phyloP scores from a whole-genome alignment of 2,113 vertebrate genomes.

The Brachirus orientalis region DNA sequence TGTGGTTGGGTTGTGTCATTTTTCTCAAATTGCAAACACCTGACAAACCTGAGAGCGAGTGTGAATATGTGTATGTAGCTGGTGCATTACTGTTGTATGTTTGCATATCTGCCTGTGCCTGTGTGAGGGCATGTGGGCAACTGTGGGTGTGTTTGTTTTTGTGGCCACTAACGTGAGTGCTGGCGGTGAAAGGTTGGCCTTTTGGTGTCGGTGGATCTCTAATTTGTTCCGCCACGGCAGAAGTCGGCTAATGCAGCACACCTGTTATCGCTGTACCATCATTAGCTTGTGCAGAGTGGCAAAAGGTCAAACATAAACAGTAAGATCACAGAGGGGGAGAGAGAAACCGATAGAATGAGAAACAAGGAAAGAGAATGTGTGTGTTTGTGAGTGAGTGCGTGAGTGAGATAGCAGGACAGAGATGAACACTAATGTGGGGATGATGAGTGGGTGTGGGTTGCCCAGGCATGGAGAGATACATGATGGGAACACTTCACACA shows the following conservation, averaged over 20 bases:
- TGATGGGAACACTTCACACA: slow-evolving; percentile 77
- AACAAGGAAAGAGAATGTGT: slow-evolving; percentile 41
- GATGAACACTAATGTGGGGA: slow-evolving; percentile 66
- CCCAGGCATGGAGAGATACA: slow-evolving; percentile 64
- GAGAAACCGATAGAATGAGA: slow-evolving; percentile 36
- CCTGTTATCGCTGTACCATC: slow-evolving; percentile 78
- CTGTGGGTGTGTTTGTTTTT: slow-evolving; percentile 64
- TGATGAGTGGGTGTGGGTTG: slow-evolving; percentile 75
- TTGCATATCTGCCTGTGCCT: no score
- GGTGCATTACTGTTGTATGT: slow-evolving; percentile 6
- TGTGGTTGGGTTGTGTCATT: slow-evolving; percentile 66
- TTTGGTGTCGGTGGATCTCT: slow-evolving; percentile 64
- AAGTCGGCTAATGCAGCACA: slow-evolving; percentile 80
- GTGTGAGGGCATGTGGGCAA: slow-evolving; percentile 46
- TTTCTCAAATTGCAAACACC: slow-evolving; percentile 69
- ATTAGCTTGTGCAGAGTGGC: slow-evolving; percentile 70
- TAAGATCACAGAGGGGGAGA: slow-evolving; percentile 59
- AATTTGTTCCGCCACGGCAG: slow-evolving; percentile 74
- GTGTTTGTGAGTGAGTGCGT: no score
- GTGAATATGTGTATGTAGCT: background rate
- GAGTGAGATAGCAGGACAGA: slow-evolving; percentile 26
- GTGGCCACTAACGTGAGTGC: slow-evolving; percentile 56
- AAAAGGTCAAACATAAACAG: slow-evolving; percentile 77
- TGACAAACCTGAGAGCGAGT: slow-evolving; percentile 44
- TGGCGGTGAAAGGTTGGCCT: slow-evolving; percentile 65